Percentiles rank a stretch among this genome's conserved stretches.
Evolutionary conservation across 92 coral and sea anemone species (phyloP).

Genomic region (Umimayanthus kanabou): DNA sequence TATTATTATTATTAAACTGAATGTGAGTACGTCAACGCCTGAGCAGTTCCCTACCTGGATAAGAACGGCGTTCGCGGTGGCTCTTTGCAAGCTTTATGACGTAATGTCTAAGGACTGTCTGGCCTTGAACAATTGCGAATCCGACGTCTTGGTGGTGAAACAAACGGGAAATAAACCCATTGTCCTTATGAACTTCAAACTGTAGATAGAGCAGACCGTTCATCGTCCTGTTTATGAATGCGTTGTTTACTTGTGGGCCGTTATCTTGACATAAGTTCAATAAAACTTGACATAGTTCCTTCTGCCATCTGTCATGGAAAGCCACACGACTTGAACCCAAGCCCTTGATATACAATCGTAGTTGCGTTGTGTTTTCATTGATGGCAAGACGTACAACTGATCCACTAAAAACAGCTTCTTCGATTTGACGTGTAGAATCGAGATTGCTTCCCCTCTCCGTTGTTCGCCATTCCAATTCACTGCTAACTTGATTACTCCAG

Average conservation of each 20-base stretch:
- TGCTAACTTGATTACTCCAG: not conserved
- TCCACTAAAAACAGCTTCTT: constrained; percentile 9
- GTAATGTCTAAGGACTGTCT: constrained; percentile 19
- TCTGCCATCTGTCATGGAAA: not conserved
- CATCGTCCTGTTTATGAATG: not conserved
- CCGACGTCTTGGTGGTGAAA: constrained; percentile 22
- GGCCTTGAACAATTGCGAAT: constrained; percentile 28
- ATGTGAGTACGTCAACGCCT: too few species aligned
- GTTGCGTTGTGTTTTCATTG: not conserved
- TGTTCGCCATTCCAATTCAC: constrained; percentile 23
- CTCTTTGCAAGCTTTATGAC: constrained; percentile 4
- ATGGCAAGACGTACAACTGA: constrained; percentile 28
- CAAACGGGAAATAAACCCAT: not conserved
- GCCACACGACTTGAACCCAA: not conserved
- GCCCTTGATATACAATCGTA: constrained; percentile 1
- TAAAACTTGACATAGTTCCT: constrained; percentile 33
- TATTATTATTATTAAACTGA: too few species aligned
- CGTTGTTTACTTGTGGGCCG: constrained; percentile 27
- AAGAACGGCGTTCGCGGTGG: constrained; percentile 26
- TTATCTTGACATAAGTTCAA: constrained; percentile 21
- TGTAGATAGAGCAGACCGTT: constrained; percentile 25
- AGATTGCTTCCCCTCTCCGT: not conserved
- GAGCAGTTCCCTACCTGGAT: constrained; percentile 11
- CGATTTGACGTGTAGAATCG: not conserved
- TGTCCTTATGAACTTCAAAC: constrained; percentile 27